A percentile compares a stretch with the other conserved stretches of the same genome.
Conservation (phyloP, 1,140 invertebrate species). For the Cardiocondyla obscurior region DNA sequence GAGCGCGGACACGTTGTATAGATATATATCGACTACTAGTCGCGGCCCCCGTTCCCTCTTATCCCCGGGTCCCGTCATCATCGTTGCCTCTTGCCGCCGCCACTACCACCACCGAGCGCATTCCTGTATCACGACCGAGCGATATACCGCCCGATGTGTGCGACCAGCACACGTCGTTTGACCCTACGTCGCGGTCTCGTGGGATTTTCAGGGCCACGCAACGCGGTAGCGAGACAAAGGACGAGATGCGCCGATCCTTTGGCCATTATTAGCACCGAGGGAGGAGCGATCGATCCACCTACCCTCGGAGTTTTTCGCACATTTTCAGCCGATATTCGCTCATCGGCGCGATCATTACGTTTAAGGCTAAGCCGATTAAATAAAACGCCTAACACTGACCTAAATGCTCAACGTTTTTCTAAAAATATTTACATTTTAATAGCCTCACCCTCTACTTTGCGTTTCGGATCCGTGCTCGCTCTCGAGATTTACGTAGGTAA, state of each 20-base stretch:
- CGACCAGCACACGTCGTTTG: constrained; percentile 30
- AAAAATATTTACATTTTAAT: not conserved
- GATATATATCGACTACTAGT: constrained; percentile 63
- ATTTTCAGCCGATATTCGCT: no score
- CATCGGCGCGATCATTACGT: not conserved
- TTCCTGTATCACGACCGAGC: not conserved
- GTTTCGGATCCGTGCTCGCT: not conserved
- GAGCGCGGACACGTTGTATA: constrained; percentile 53
- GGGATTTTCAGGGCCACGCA: constrained; percentile 46
- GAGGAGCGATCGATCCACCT: not conserved
- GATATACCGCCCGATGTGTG: not conserved
- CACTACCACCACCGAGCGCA: not conserved
- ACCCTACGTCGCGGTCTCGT: constrained; percentile 50
- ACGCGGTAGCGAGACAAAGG: not conserved
- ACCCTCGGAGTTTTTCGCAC: not conserved
- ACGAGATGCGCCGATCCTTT: constrained; percentile 21
- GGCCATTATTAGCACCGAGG: not conserved
- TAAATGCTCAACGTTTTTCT: not conserved
- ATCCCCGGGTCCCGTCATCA: constrained; percentile 15
- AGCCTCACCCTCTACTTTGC: not conserved
- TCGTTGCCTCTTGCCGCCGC: not conserved
- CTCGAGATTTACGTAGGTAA: not conserved
- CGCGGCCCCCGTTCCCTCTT: constrained; percentile 20
- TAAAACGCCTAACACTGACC: not conserved
- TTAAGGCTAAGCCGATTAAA: not conserved